These are phyloP conservation scores for Crenichthys baileyi DNA, from an alignment of 2,797 vertebrate species.

Conservation along the genomic window DNA sequence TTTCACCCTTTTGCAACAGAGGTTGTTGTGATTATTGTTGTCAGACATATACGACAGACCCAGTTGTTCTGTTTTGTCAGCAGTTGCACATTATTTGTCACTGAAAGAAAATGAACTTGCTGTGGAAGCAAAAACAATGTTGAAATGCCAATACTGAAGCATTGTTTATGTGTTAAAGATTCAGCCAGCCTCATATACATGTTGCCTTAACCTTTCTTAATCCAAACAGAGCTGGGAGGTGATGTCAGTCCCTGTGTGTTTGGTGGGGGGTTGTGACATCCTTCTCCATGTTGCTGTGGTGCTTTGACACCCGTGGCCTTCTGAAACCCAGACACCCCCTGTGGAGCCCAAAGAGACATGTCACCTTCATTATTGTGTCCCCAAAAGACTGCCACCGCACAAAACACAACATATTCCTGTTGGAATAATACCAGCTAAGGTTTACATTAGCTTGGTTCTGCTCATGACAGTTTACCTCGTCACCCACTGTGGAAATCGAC, in stretches of 20 bases:
- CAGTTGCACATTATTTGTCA: not conserved
- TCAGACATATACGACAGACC: not conserved
- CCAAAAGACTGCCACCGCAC: slow-evolving; percentile 31
- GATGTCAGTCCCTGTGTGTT: slow-evolving; percentile 14
- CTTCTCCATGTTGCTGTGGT: slow-evolving; percentile 41
- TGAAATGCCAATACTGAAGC: not conserved
- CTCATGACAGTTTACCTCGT: not conserved
- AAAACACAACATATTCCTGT: slow-evolving; percentile 6
- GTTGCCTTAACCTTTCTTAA: slow-evolving; percentile 35
- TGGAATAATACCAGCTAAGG: not conserved
- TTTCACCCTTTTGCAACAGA: too few relatives aligned
- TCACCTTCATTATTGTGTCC: slow-evolving; percentile 69
- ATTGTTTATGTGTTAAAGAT: not conserved
- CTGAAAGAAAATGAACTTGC: not conserved
- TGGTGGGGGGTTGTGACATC: slow-evolving; percentile 50
- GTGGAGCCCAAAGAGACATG: slow-evolving; percentile 65
- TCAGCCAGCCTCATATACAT: not conserved
- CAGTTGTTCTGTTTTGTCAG: not conserved
- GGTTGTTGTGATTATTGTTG: not conserved
- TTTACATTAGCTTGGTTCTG: not conserved
- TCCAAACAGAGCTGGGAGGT: slow-evolving; percentile 11
- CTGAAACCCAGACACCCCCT: slow-evolving; percentile 67
- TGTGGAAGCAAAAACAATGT: not conserved
- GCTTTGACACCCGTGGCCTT: slow-evolving; percentile 72
- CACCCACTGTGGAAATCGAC: slow-evolving; percentile 28